Evolutionary conservation across 2,888 invertebrate species (phyloP), one percentile per base, ranked within the genome.

Genomic region (Tryphoninae sp.): DNA sequence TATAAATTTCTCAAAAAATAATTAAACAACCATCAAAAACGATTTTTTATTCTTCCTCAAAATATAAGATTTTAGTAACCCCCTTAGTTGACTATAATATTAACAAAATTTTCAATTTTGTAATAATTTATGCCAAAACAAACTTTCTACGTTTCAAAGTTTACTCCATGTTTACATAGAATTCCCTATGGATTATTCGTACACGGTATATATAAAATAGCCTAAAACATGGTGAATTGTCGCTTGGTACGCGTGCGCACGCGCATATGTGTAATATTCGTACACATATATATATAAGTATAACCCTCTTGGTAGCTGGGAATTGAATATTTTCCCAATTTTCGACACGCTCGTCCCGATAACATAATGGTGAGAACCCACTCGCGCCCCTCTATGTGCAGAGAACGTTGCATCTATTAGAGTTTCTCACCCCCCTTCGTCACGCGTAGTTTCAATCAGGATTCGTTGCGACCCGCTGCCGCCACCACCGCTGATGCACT

Each of bases 281-380:
- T 78, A 53, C 11, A 42, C 40, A 45, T 45, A 45, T 45, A 45
- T 45, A 1, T 45, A 45, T 45, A 45, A 7, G 22, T 55, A 51
- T n/a, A n/a, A 51, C 13, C n/a, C 53, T 22, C 55, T 62, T 62
- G 11, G 55, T 55, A 68, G 68, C 33, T 19, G 59, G 62, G 13
- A 77, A 77, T 73, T 73, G 81, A 81, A 81, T 74, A 81, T 81
- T 81, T 81, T 81, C 16, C 81, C 81, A 81, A 77, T 81, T 81
- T 81, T 81, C 77, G 55, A 81, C 73, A 68, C 64, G 58, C 77
- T 69, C 45, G 45, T 45, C 45, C 53, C 22, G 74, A 68, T 49
- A 51, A 67, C 68, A 55, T 62, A 62, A 81, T 73, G 77, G 81
- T 68, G 61, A 53, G 51, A 64, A 67, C n/a, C 58, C 33, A 3